Evolutionary conservation across 2,797 vertebrate species (phyloP), one percentile per base, ranked within the genome.

Genomic region (Liparis tanakae): DNA sequence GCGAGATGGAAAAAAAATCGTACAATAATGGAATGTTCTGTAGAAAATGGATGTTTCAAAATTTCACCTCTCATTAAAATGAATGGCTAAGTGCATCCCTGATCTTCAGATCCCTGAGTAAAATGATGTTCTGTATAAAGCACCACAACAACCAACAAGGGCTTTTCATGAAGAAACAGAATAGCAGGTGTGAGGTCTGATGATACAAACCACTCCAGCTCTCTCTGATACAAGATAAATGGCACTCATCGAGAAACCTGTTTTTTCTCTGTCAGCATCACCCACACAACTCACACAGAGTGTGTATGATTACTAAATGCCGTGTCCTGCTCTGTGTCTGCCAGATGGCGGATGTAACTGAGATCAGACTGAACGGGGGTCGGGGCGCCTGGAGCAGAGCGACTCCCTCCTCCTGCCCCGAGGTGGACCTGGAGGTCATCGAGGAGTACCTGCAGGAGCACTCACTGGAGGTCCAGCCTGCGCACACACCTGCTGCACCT

Each of bases 401-500:
- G 9, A 70, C 74, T 7, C 79, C 89, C 6, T 83, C 87, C 1
- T 85, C 90, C 12, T 90, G 80, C 10, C 85, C 88, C 0, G 93
- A 94, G 78, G 89, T 95, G 62, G 95, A 95, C 78, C 89, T 95
- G 73, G 95, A 95, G 67, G 93, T 95, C 64, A 95, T 95, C 0
- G 94, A 95, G 79, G 94, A 95, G 76, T 95, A 95, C 78, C 88
- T 95, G 46, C 93, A 95, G 87, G 95, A 95, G 79, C 94, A 95
- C 59, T 94, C 92, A 0, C 84, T 89, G 72, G 94, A 95, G 30
- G 90, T 94, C 55, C 90, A 92, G 77, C 88, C 82, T 17, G 64
- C 57, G 1, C 81, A 80, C 72, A 72, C 8, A 1, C 66, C 85
- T 0, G 59, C 82, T 14, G 88, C 68, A 10, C 87, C 79, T 53